phyloP scores from a whole-genome alignment of 2,113 vertebrate genomes.

The Aptenodytes forsteri region DNA sequence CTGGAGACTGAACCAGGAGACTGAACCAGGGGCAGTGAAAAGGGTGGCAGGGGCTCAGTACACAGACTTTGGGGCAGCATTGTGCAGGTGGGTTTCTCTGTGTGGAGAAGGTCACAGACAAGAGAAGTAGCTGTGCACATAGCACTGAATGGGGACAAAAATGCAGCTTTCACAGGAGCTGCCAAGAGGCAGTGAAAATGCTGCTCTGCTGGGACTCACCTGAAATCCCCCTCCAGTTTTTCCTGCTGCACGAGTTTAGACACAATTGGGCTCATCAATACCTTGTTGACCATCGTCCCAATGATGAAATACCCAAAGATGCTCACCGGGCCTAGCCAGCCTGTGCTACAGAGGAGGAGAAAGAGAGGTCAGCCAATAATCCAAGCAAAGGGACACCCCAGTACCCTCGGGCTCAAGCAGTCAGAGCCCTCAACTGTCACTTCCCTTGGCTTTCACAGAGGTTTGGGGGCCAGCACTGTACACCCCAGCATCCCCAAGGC shows the following conservation, averaged over 20 bases:
- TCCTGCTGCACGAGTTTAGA: conserved; percentile 91
- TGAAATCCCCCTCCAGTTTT: conserved; percentile 96
- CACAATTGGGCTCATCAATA: conserved; percentile 93
- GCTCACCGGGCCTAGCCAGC: conserved; percentile 91
- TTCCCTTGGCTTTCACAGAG: neutral
- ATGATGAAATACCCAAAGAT: conserved; percentile 93
- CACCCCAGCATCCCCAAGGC: neutral
- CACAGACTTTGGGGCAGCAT: fast-evolving
- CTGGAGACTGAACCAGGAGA: neutral
- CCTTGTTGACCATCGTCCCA: conserved; percentile 89
- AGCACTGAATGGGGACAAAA: neutral
- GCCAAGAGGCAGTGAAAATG: neutral
- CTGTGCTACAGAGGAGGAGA: conserved; percentile 79
- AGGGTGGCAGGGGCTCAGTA: neutral
- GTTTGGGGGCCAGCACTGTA: neutral
- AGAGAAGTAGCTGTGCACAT: neutral
- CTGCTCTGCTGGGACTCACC: conserved; percentile 70
- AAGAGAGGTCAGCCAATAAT: neutral
- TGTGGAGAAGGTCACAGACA: neutral
- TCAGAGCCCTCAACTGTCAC: neutral
- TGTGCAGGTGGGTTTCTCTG: neutral
- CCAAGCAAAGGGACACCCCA: neutral
- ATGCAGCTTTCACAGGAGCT: neutral
- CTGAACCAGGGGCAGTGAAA: neutral
- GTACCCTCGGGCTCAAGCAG: neutral